phyloP scores from a whole-genome alignment of 23 tunicate genomes.

The Trididemnum miniatum region DNA sequence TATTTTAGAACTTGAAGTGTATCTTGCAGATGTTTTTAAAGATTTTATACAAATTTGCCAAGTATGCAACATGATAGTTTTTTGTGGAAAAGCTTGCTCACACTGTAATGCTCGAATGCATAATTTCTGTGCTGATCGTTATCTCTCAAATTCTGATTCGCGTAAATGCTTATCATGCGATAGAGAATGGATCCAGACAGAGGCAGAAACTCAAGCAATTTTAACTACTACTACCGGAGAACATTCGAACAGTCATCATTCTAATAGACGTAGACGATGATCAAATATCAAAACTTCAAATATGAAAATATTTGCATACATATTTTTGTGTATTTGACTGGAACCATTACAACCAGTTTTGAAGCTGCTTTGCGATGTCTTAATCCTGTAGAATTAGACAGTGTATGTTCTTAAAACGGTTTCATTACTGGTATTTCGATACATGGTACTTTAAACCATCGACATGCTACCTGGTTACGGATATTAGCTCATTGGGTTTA shows the following conservation, averaged over 20 bases:
- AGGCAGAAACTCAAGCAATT: background rate
- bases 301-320: no score
- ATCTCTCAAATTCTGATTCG: constrained; percentile 16
- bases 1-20: constrained; percentile 66
- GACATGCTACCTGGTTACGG: no score
- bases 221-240: background rate
- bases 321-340: no score
- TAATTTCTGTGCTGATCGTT: constrained; percentile 51
- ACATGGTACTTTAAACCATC: no score
- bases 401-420: no score
- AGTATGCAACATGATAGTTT: constrained; percentile 59
- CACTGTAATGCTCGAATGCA: constrained; percentile 57
- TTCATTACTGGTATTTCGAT: no score
- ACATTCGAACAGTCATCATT: background rate
- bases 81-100: constrained; percentile 46
- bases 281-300: no score
- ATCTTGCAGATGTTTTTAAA: constrained; percentile 26
- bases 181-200: background rate
- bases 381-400: no score
- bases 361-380: no score
- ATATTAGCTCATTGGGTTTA: no score
- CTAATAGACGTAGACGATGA: background rate
- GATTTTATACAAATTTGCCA: constrained; percentile 34
- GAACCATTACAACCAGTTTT: no score
- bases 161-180: constrained; percentile 44